Conservation (phyloP, 2,113 vertebrate genomes). For the Dryoscopus gambensis region DNA sequence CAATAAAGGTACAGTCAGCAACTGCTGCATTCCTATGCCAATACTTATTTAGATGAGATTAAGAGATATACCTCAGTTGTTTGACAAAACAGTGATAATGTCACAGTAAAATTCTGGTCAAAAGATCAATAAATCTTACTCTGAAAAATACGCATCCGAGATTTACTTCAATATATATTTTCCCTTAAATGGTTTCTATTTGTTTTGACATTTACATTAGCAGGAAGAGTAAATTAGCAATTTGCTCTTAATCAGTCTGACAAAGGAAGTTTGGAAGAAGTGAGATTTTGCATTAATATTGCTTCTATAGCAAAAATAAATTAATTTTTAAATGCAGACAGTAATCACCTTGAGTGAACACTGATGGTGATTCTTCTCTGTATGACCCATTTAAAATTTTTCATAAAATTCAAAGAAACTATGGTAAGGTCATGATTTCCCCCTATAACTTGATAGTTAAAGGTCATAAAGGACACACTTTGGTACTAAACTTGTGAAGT, state of each 20-base stretch:
- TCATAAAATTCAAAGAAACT: background rate
- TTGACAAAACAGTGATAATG: background rate
- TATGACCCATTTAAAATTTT: background rate
- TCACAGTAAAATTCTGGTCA: background rate
- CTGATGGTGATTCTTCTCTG: background rate
- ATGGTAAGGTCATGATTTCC: background rate
- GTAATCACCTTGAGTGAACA: background rate
- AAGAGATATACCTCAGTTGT: background rate
- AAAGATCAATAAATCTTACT: background rate
- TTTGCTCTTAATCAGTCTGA: background rate
- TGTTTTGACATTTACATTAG: background rate
- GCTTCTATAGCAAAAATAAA: background rate
- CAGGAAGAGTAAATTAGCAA: background rate
- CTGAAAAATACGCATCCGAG: background rate
- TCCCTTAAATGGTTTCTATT: background rate
- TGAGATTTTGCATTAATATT: background rate
- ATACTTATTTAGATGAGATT: background rate
- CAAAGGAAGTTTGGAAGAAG: background rate
- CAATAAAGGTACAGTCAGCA: slow-evolving; percentile 1
- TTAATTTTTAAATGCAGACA: background rate
- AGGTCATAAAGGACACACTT: background rate
- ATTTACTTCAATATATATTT: background rate
- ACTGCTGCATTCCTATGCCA: background rate
- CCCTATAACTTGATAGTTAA: background rate
- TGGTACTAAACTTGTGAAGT: background rate